Percentiles rank a stretch among this genome's conserved stretches.
These are phyloP conservation scores for Melipona bicolor DNA, from an alignment of 2,888 invertebrate species.

Conservation along the genomic window DNA sequence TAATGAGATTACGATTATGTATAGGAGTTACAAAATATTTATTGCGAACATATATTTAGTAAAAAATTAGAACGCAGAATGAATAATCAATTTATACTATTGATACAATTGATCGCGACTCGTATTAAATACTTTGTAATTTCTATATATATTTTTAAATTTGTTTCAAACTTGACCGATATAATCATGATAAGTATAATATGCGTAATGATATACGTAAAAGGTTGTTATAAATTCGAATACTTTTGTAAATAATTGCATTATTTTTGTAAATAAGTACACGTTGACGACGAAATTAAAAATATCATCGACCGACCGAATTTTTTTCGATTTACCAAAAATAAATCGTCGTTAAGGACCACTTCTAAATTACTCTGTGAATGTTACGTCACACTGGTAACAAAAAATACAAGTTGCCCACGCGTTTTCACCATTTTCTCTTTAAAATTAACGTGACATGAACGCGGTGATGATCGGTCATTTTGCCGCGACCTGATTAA, in stretches of 20 bases:
- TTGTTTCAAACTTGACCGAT: too few relatives aligned
- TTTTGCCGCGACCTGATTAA: slow-evolving; percentile 17
- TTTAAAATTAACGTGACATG: not conserved
- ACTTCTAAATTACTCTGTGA: not conserved
- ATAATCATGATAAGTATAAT: too few relatives aligned
- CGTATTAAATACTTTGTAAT: too few relatives aligned
- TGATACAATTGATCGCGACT: too few relatives aligned
- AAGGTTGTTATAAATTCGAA: too few relatives aligned
- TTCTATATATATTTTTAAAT: too few relatives aligned
- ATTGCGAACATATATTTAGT: too few relatives aligned
- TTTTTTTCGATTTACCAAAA: slow-evolving; percentile 21
- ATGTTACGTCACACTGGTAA: not conserved
- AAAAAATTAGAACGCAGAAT: too few relatives aligned
- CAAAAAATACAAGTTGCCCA: not conserved
- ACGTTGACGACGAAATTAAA: not conserved
- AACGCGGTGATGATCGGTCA: slow-evolving; percentile 13
- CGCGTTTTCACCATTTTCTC: slow-evolving; percentile 1
- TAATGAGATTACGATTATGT: too few relatives aligned
- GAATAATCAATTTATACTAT: too few relatives aligned
- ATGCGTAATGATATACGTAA: too few relatives aligned
- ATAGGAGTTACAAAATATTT: too few relatives aligned
- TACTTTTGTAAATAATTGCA: not conserved
- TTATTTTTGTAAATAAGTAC: not conserved
- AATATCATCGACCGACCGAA: not conserved
- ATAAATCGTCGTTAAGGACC: not conserved